These are phyloP conservation scores for Ophion ventricosus DNA, from an alignment of 2,888 invertebrate species.

Conservation along the genomic window DNA sequence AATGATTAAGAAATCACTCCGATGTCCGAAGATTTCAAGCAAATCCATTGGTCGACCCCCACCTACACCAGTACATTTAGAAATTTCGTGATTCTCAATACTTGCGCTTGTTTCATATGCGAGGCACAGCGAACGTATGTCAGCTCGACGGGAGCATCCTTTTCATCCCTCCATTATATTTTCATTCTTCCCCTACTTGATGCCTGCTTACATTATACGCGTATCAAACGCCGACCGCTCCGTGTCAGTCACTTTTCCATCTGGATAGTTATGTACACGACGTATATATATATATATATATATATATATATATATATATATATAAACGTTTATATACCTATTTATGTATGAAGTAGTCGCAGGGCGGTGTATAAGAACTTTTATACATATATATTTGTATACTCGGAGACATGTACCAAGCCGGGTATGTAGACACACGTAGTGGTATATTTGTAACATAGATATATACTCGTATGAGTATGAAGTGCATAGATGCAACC, in stretches of 20 bases:
- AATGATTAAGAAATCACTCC: too few species aligned
- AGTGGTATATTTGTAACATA: neutral
- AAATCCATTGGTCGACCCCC: too few species aligned
- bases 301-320: too few species aligned
- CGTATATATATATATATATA: neutral
- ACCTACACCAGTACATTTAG: neutral
- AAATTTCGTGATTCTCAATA: slow-evolving; percentile 10
- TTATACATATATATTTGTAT: neutral
- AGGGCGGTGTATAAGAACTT: neutral
- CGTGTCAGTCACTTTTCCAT: slow-evolving; percentile 63
- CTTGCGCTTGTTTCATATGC: neutral
- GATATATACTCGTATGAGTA: too few species aligned
- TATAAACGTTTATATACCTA: slow-evolving; percentile 19
- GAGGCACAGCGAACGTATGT: too few species aligned
- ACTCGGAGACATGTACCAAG: neutral
- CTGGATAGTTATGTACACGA: slow-evolving; percentile 41
- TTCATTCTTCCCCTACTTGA: slow-evolving; percentile 67
- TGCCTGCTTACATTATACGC: slow-evolving; percentile 63
- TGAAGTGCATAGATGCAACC: too few species aligned
- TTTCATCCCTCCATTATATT: slow-evolving; percentile 66
- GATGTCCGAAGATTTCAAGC: too few species aligned
- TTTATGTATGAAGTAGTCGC: slow-evolving; percentile 1
- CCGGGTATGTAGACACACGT: neutral
- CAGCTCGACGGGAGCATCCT: slow-evolving; percentile 43
- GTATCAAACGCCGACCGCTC: slow-evolving; percentile 61